Percentiles rank a stretch among this genome's conserved stretches.
Conservation (phyloP, 2,797 vertebrate genomes). For the Cuculus canorus region DNA sequence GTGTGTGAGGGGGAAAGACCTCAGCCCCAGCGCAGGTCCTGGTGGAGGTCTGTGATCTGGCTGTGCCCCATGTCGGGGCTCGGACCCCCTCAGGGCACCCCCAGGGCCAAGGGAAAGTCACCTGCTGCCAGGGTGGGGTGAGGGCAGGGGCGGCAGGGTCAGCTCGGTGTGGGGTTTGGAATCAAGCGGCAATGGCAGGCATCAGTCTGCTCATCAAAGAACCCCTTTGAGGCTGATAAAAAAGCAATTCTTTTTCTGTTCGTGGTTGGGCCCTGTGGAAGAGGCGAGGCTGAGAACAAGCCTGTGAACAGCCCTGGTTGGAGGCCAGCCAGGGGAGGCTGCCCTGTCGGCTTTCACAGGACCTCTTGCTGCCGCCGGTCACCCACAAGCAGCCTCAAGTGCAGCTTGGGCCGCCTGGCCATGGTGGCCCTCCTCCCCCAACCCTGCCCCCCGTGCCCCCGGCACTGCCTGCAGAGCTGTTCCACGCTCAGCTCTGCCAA, state of each 20-base stretch:
- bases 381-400: conserved; percentile 58
- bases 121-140: conserved; percentile 70
- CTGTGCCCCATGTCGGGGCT: fast-evolving
- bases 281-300: conserved; percentile 81
- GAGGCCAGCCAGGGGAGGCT: conserved; percentile 77
- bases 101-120: conserved; percentile 63
- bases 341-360: conserved; percentile 77
- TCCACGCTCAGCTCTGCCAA: not conserved
- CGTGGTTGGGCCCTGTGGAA: conserved; percentile 66
- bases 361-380: conserved; percentile 71
- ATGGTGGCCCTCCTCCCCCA: not conserved
- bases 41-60: not conserved
- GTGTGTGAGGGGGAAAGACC: fast-evolving
- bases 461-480: not conserved
- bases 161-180: not conserved
- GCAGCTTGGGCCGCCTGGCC: not conserved
- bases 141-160: conserved; percentile 27
- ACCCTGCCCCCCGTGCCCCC: not conserved
- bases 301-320: conserved; percentile 75
- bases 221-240: conserved; percentile 78
- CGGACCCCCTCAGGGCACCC: not conserved
- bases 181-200: conserved; percentile 71
- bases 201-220: conserved; percentile 80
- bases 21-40: fast-evolving
- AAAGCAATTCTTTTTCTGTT: conserved; percentile 70